Conservation (phyloP, 2,888 invertebrate species). For the Mylabris sibirica region DNA sequence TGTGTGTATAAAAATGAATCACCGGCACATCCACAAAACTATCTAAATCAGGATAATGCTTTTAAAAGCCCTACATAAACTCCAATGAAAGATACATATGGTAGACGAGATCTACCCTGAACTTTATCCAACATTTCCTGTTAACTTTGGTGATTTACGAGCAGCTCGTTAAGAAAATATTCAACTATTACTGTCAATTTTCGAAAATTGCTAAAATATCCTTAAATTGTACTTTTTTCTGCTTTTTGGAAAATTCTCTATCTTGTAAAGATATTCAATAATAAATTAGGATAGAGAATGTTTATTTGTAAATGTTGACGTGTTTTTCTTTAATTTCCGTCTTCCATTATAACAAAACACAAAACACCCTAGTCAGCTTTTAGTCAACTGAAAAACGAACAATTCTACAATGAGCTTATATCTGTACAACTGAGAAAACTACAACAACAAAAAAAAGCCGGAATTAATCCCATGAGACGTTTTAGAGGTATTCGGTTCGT, state of each 20-base stretch:
- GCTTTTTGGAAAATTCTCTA: neutral
- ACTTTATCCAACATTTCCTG: conserved; percentile 6
- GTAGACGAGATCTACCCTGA: conserved; percentile 8
- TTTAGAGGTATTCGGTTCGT: conserved; percentile 22
- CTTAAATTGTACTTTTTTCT: neutral
- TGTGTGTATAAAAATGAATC: conserved; percentile 14
- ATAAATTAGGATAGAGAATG: neutral
- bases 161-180: neutral
- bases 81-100: conserved; percentile 18
- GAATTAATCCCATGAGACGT: conserved; percentile 2
- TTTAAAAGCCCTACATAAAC: conserved; percentile 17
- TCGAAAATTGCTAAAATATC: neutral
- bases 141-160: conserved; percentile 10
- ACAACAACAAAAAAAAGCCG: neutral
- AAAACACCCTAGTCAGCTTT: neutral
- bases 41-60: conserved; percentile 17
- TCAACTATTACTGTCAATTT: conserved; percentile 2
- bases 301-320: neutral
- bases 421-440: neutral
- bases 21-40: neutral
- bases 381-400: conserved; percentile 6
- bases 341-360: neutral
- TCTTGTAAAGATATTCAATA: neutral
- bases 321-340: neutral
- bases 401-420: neutral